Percentiles rank a stretch among this genome's conserved stretches.
These are phyloP conservation scores for Leptinotarsa peninsularis DNA, from an alignment of 2,888 invertebrate species.

Conservation along the genomic window DNA sequence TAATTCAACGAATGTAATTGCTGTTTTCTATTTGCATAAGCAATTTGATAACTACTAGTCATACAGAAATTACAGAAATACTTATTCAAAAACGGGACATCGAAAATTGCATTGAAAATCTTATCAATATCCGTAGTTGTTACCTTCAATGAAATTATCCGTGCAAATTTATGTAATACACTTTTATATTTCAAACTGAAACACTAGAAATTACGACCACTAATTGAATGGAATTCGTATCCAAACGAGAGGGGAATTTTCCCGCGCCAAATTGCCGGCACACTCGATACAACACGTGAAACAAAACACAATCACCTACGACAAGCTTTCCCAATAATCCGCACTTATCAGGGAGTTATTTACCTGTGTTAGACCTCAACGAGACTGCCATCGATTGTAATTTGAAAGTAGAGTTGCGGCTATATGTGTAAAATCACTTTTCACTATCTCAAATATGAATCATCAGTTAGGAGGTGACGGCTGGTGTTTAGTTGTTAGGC, in stretches of 20 bases:
- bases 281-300: conserved; percentile 35
- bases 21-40: too few species aligned
- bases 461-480: conserved; percentile 8
- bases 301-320: conserved; percentile 37
- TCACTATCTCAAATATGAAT: conserved; percentile 27
- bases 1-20: too few species aligned
- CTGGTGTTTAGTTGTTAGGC: conserved; percentile 21
- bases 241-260: conserved; percentile 21
- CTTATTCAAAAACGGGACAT: too few species aligned
- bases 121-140: not conserved
- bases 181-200: not conserved
- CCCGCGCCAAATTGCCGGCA: conserved; percentile 31
- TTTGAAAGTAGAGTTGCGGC: conserved; percentile 24
- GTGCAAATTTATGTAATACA: not conserved
- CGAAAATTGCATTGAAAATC: conserved; percentile 2
- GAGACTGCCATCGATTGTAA: conserved; percentile 46
- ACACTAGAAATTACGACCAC: not conserved
- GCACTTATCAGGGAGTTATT: conserved; percentile 40
- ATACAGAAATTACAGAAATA: too few species aligned
- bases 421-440: conserved; percentile 21
- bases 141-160: conserved; percentile 16
- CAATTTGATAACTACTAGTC: too few species aligned
- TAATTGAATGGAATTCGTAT: not conserved
- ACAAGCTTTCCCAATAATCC: conserved; percentile 39
- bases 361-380: conserved; percentile 43